Base-by-base conservation (phyloP, 2,113 vertebrate species). In the Ancistrus triradiatus region DNA sequence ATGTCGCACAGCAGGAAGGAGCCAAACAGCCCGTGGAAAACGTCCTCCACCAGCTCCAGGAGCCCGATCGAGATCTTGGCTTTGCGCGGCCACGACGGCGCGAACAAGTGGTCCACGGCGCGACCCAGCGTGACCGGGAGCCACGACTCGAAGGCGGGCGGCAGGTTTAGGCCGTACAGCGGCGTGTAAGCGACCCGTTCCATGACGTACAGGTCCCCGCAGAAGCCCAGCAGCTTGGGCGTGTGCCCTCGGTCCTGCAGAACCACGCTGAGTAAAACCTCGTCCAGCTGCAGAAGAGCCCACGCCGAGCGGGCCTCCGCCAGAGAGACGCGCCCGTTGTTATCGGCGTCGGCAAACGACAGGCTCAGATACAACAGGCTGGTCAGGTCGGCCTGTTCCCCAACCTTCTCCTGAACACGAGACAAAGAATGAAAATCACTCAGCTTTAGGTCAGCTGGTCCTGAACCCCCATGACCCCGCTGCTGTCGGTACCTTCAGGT, bases 11-110 rank as follows among this genome's bases (percentile, higher is more conserved):
- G 94, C 70, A 98, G 89, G 77, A 99, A 98, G 78, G 93, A 97
- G 61, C 96, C 96, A 0, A 93, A 98, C 2, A 90, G 91, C 51
- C 95, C 94, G 0, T 99, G 96, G 73, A 99, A 99, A 78, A 99
- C 83, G 57, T 99, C 96, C 83, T 99, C 96, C 13, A 97, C 93
- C 78, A 99, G 91, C 74, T 99, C 96, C 72, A 99, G 80, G 69
- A 99, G 88, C 51, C 96, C 96, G 50, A 98, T 97, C 48, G 93
- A 90, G 84, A 99, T 98, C 86, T 98, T 98, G 64, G 95, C 95
- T 61, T 94, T 95, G 78, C 91, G 90, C 3, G 95, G 93, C 96
- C 96, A 98, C 0, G 94, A 94, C 0, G 96, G 95, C 18, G 94
- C 94, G 83, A 98, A 97, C 88, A 95, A 89, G 59, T 96, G 95